A percentile compares a stretch with the other conserved stretches of the same genome.
phyloP scores from a whole-genome alignment of 2,113 vertebrate genomes.

The Axis porcinus region DNA sequence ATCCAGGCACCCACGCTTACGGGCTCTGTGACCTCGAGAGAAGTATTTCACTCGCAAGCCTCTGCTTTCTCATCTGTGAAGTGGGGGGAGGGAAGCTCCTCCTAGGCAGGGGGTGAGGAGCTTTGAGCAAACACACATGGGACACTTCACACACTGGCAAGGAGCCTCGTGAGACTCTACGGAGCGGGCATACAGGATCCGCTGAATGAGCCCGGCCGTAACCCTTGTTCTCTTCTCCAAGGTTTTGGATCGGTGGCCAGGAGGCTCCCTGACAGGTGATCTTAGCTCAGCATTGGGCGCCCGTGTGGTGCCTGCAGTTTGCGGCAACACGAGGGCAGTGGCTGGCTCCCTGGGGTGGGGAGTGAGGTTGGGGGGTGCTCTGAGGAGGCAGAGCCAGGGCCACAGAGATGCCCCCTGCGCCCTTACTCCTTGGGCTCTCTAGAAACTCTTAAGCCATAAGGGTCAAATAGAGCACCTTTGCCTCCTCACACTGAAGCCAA shows the following conservation, averaged over 20 bases:
- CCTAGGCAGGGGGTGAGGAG: neutral
- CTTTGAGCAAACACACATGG: too few species aligned
- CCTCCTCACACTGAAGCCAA: neutral
- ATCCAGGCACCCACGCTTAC: neutral
- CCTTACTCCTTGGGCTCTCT: neutral
- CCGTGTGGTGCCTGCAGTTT: neutral
- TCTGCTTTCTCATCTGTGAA: neutral
- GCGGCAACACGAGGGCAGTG: neutral
- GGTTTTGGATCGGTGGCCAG: neutral
- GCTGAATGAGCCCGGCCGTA: neutral
- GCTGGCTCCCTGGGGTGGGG: neutral
- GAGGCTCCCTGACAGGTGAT: neutral
- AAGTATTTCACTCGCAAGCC: fast-evolving
- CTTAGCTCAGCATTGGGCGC: neutral
- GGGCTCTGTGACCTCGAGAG: neutral
- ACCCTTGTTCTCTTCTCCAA: neutral
- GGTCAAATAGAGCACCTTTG: neutral
- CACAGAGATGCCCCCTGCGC: fast-evolving
- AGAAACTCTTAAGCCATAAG: neutral
- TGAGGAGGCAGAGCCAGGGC: neutral
- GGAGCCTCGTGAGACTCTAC: neutral
- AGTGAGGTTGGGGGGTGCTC: neutral
- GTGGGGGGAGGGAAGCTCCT: neutral
- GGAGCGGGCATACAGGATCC: neutral
- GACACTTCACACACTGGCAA: neutral